phyloP scores from a whole-genome alignment of 2,113 vertebrate species.

The Fregata magnificens region DNA sequence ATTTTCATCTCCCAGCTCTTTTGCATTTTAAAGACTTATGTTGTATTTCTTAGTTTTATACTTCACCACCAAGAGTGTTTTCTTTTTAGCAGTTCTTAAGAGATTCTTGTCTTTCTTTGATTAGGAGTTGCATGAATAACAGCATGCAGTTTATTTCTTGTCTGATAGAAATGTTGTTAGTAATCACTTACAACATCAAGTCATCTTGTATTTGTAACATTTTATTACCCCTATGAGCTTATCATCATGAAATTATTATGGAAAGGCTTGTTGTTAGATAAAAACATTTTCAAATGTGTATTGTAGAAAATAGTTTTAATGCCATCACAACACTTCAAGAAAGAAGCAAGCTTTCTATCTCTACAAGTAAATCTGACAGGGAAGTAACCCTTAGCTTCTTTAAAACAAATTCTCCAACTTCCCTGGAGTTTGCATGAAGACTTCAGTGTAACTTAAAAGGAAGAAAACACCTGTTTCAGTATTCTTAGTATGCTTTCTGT shows the following conservation, averaged over 20 bases:
- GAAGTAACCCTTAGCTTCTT: background rate
- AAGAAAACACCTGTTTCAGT: background rate
- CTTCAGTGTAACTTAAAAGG: background rate
- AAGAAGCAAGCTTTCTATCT: background rate
- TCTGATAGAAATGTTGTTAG: background rate
- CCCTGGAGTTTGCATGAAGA: background rate
- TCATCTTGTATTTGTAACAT: background rate
- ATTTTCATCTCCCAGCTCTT: background rate
- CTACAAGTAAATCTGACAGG: background rate
- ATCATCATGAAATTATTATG: background rate
- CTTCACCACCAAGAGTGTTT: background rate
- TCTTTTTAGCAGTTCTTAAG: background rate
- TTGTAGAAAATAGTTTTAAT: background rate
- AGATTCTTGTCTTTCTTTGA: slow-evolving; percentile 16
- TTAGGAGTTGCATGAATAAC: slow-evolving; percentile 2
- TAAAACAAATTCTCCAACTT: background rate
- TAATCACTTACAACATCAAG: slow-evolving; percentile 15
- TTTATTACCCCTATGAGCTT: slow-evolving; percentile 8
- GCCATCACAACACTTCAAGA: background rate
- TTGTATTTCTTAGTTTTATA: background rate
- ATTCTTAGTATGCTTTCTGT: background rate
- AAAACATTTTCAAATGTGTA: background rate
- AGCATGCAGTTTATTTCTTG: background rate
- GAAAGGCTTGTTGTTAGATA: background rate
- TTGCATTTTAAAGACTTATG: background rate